Conservation (phyloP, 2,888 invertebrate genomes). For the Empis stercorea region DNA sequence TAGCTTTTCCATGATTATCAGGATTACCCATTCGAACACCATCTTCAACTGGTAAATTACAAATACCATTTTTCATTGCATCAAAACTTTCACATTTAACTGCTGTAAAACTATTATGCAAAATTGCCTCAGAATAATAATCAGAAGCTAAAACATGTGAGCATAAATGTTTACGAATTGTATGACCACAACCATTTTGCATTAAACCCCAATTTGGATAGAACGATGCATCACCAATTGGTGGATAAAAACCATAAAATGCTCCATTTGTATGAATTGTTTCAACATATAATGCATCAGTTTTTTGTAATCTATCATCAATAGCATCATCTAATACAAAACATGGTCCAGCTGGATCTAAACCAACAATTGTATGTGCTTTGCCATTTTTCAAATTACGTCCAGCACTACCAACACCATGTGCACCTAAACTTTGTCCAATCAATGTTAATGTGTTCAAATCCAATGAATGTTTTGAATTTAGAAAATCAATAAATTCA, state of each 20-base stretch:
- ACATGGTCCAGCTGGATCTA: constrained; percentile 23
- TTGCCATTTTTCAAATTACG: constrained; percentile 40
- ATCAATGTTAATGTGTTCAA: constrained; percentile 38
- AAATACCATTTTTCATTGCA: constrained; percentile 22
- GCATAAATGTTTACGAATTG: constrained; percentile 23
- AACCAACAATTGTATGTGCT: constrained; percentile 40
- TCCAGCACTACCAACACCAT: constrained; percentile 44
- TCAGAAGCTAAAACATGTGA: constrained; percentile 34
- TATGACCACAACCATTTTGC: constrained; percentile 38
- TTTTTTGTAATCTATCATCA: constrained; percentile 12
- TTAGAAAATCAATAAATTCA: constrained; percentile 25
- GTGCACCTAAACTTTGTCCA: constrained; percentile 44
- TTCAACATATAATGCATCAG: constrained; percentile 22
- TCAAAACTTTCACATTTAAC: constrained; percentile 19
- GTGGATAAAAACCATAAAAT: constrained; percentile 17
- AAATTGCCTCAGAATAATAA: constrained; percentile 37
- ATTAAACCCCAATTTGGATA: constrained; percentile 40
- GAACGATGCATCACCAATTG: constrained; percentile 33
- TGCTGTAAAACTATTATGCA: constrained; percentile 20
- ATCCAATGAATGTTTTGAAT: constrained; percentile 37
- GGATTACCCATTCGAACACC: not conserved
- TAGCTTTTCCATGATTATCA: not conserved
- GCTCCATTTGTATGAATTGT: constrained; percentile 22
- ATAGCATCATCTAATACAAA: constrained; percentile 13
- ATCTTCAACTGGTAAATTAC: not conserved